Evolutionary conservation across 2,113 vertebrate genomes (phyloP).

Genomic region (Suricata suricatta): DNA sequence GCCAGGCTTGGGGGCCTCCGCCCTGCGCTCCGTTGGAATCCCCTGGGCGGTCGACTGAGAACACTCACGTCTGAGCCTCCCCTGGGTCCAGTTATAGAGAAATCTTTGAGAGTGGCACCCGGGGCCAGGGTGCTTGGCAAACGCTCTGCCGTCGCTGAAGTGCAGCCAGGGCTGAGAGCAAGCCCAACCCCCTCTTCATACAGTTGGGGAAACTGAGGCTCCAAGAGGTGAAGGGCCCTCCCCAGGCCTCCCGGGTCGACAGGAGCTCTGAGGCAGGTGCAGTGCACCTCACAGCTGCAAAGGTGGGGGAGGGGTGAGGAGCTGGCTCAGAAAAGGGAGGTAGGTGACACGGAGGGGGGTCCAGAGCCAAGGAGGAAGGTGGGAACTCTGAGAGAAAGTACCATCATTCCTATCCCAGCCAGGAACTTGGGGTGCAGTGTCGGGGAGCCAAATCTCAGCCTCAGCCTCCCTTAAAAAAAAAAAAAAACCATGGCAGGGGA

Average conservation of each 20-base stretch:
- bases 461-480: not conserved
- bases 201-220: not conserved
- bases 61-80: accelerated
- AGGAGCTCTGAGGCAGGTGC: not conserved
- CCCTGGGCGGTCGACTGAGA: not conserved
- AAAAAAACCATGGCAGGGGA: too few relatives aligned
- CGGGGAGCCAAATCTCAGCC: not conserved
- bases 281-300: not conserved
- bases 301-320: not conserved
- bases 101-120: not conserved
- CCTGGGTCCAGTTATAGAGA: too few relatives aligned
- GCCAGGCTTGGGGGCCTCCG: not conserved
- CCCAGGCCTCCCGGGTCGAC: not conserved
- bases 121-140: accelerated
- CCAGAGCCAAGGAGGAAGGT: not conserved
- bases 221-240: not conserved
- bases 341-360: not conserved
- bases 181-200: not conserved
- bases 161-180: not conserved
- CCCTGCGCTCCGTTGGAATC: accelerated
- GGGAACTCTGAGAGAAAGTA: not conserved
- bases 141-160: not conserved
- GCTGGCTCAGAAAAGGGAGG: not conserved
- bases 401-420: not conserved
- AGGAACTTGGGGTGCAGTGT: not conserved